These are phyloP conservation scores for Triplophysa siluroides DNA, from an alignment of 2,113 vertebrate species.

Conservation along the genomic window DNA sequence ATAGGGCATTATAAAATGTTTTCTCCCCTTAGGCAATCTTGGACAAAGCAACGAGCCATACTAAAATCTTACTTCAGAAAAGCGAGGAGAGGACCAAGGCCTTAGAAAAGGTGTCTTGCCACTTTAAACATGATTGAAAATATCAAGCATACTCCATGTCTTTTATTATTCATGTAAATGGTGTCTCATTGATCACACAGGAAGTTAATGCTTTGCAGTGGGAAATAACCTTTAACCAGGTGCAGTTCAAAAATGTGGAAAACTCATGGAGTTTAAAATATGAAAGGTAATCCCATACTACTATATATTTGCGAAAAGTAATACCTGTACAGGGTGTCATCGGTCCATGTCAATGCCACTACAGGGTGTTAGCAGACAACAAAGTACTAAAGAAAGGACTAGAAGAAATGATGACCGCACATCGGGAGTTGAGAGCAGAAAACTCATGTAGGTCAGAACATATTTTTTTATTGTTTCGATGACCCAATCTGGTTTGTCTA, in stretches of 20 bases:
- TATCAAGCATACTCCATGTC: not conserved
- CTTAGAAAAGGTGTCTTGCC: slow-evolving; percentile 83
- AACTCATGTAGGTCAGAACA: slow-evolving; percentile 77
- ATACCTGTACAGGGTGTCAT: not conserved
- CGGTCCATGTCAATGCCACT: not conserved
- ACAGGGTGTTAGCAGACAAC: slow-evolving; percentile 84
- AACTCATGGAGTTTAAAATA: slow-evolving; percentile 84
- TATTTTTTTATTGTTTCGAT: not conserved
- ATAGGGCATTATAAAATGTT: not conserved
- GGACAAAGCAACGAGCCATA: slow-evolving; percentile 88
- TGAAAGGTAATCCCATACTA: slow-evolving; percentile 72
- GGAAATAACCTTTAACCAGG: slow-evolving; percentile 90
- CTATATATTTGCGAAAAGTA: not conserved
- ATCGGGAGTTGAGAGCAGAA: slow-evolving; percentile 79
- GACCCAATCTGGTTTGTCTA: not conserved
- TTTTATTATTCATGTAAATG: not conserved
- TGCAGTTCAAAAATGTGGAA: slow-evolving; percentile 84
- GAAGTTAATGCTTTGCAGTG: slow-evolving; percentile 90
- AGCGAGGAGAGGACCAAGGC: slow-evolving; percentile 82
- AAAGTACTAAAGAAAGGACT: slow-evolving; percentile 77
- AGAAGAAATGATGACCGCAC: slow-evolving; percentile 77
- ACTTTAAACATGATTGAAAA: not conserved
- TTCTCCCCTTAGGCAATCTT: slow-evolving; percentile 77
- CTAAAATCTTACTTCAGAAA: slow-evolving; percentile 85
- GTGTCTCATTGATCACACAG: slow-evolving; percentile 64